Percentiles rank a stretch among this genome's conserved stretches.
Conservation (phyloP, 1,140 invertebrate genomes). For the Tyrophagus putrescentiae region DNA sequence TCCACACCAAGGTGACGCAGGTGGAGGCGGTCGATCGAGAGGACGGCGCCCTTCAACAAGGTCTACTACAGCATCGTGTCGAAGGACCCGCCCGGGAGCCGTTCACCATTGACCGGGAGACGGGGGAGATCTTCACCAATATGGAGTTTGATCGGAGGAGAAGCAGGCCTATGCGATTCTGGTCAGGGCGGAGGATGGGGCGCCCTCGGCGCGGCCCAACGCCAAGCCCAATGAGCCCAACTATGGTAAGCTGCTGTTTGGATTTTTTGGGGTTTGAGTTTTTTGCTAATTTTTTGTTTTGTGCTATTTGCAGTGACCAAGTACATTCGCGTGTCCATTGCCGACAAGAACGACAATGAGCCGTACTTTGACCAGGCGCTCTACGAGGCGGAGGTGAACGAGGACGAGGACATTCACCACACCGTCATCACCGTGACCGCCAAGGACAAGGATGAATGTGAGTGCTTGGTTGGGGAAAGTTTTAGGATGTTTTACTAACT, state of each 20-base stretch:
- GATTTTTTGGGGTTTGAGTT: conserved; percentile 2
- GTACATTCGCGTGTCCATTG: conserved; percentile 42
- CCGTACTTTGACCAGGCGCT: conserved; percentile 89
- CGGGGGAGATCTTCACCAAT: conserved; percentile 84
- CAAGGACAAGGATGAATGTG: conserved; percentile 95
- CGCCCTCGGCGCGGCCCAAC: conserved; percentile 76
- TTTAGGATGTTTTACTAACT: background rate
- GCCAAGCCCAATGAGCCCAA: conserved; percentile 52
- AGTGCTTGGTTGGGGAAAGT: conserved; percentile 41
- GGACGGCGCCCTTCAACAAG: conserved; percentile 82
- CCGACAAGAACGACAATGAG: conserved; percentile 89
- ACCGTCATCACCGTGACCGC: conserved; percentile 91
- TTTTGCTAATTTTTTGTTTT: conserved; percentile 14
- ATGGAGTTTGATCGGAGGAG: conserved; percentile 75
- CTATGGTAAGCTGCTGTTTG: conserved; percentile 19
- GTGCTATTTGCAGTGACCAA: conserved; percentile 38
- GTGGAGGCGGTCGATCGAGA: conserved; percentile 92
- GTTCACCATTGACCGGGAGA: conserved; percentile 83
- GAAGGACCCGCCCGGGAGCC: conserved; percentile 77
- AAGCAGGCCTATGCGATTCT: conserved; percentile 87
- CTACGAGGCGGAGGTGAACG: conserved; percentile 90
- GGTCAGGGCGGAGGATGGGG: conserved; percentile 79
- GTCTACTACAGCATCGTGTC: conserved; percentile 79
- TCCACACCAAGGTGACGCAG: conserved; percentile 85
- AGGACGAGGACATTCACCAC: conserved; percentile 92